A percentile compares a stretch with the other conserved stretches of the same genome.
Conservation (phyloP, 1,140 invertebrate genomes). For the Heliconius melpomene region DNA sequence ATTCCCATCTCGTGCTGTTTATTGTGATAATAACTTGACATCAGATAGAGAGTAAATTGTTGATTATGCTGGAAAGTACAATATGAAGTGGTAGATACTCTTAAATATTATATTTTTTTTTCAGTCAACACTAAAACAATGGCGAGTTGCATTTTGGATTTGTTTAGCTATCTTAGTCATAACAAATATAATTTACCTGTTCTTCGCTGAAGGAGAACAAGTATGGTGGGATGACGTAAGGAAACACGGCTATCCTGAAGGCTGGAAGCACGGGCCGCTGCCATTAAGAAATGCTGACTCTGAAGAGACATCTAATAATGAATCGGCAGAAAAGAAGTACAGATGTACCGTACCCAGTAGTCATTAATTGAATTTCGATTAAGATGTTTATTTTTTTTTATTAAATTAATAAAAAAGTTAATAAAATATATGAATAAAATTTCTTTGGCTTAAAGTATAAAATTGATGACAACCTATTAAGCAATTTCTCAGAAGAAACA, state of each 20-base stretch:
- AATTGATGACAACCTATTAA: too few species aligned
- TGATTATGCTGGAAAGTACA: background rate
- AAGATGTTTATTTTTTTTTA: constrained; percentile 32
- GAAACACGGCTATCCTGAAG: constrained; percentile 64
- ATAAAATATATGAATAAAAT: too few species aligned
- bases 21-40: background rate
- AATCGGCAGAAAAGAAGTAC: constrained; percentile 50
- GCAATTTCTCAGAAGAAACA: too few species aligned
- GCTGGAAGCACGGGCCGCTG: constrained; percentile 70
- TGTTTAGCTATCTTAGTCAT: constrained; percentile 86
- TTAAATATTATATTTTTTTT: too few species aligned
- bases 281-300: constrained; percentile 44
- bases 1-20: background rate
- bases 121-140: constrained; percentile 87
- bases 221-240: constrained; percentile 85
- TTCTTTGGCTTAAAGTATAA: too few species aligned
- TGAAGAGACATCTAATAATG: constrained; percentile 51
- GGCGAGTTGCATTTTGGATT: constrained; percentile 92
- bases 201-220: constrained; percentile 86
- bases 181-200: constrained; percentile 87
- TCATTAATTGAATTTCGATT: constrained; percentile 15
- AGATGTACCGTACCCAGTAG: constrained; percentile 26
- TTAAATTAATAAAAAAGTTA: background rate
- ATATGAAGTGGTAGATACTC: too few species aligned
- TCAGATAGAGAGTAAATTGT: background rate